Evolutionary conservation across 2,888 invertebrate species (phyloP), one percentile per base, ranked within the genome.

Genomic region (Lepidochrysops patricia): DNA sequence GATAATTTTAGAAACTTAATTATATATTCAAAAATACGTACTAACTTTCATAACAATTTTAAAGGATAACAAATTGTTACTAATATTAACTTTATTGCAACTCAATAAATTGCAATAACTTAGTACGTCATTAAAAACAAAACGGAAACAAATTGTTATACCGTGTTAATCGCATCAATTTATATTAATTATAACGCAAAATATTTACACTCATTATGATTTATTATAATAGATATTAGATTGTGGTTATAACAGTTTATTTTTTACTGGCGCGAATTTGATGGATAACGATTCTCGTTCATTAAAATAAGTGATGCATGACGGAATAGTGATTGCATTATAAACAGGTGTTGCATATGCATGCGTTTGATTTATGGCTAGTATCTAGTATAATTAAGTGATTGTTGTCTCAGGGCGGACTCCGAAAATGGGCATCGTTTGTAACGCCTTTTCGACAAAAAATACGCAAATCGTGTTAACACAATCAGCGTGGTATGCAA

Each of bases 351-450:
- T 43, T 54, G 54, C 29, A 54, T 54, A 54, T 54, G 27, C 54
- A 54, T 32, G 13, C 15, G 12, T 13, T 27, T 54, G 54, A 54
- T 54, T 54, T 54, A 54, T 29, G 15, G 32, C 32, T 19, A 15
- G 54, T 54, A 15, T 32, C 43, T 43, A 43, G 54, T 54, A 54
- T 52, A 52, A 52, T 52, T 26, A 52, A 26, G 52, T 13, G 52
- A 52, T 52, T 52, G 52, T 27, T 54, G 54, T 54, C 54, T 54
- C 27, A 52, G 52, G 52, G 27, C 9, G 52, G 29, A 19, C 12
- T 15, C 54, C 54, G 12, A 54, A 54, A 54, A 54, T 54, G 54
- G 52, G 54, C 32, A 54, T 32, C 15, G 27, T 52, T 52, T 54
- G 54, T 54, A 54, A 54, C 29, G 29, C 54, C 29, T 29, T 32